These are phyloP conservation scores for Theristicus caerulescens DNA, from an alignment of 2,113 vertebrate species.

Conservation along the genomic window DNA sequence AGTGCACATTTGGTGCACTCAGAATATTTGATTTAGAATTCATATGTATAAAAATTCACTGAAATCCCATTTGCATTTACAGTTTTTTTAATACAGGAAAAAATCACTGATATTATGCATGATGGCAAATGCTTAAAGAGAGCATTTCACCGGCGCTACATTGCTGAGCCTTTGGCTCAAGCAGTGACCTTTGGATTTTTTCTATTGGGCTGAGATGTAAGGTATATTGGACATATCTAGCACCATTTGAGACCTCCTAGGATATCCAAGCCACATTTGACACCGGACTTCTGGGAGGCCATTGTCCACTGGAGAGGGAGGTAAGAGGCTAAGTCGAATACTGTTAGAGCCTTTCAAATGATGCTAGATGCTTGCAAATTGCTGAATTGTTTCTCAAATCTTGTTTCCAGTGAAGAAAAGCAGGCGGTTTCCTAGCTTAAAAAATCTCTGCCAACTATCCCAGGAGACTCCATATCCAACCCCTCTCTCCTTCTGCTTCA, in stretches of 20 bases:
- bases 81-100: neutral
- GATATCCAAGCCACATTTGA: neutral
- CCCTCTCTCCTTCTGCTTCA: neutral
- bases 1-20: neutral
- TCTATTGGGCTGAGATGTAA: neutral
- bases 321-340: neutral
- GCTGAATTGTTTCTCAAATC: neutral
- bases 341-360: neutral
- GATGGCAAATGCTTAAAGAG: neutral
- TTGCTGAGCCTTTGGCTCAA: neutral
- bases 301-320: neutral
- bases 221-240: neutral
- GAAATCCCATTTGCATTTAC: neutral
- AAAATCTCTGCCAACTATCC: neutral
- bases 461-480: neutral
- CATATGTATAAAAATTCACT: neutral
- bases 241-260: neutral
- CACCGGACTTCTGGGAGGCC: neutral
- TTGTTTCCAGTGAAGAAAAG: neutral
- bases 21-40: neutral
- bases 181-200: neutral
- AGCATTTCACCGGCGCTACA: neutral
- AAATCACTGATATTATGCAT: neutral
- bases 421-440: neutral
- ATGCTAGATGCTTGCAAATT: neutral